phyloP scores from a whole-genome alignment of 2,888 invertebrate species.

The Hirtodrosophila histrioides region DNA sequence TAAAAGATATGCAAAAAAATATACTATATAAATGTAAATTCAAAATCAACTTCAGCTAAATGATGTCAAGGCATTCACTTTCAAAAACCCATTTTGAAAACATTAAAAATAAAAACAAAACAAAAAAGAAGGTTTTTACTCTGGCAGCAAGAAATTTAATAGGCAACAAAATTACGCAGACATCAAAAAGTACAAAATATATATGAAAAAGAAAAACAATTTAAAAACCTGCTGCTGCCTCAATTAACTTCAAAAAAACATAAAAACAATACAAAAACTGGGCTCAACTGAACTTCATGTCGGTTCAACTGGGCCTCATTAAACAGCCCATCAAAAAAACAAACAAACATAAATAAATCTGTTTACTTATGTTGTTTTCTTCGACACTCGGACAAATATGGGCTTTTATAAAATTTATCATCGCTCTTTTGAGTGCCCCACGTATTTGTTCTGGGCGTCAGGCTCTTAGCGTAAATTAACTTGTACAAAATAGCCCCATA shows the following conservation, averaged over 20 bases:
- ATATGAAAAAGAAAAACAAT: constrained; percentile 29
- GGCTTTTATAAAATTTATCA: constrained; percentile 17
- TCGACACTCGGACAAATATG: constrained; percentile 27
- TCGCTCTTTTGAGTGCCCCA: constrained; percentile 16
- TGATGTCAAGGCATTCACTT: constrained; percentile 74
- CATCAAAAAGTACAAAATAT: constrained; percentile 34
- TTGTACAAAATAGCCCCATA: constrained; percentile 16
- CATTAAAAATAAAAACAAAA: constrained; percentile 22
- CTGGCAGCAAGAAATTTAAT: constrained; percentile 48
- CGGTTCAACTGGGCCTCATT: constrained; percentile 48
- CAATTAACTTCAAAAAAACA: constrained; percentile 56
- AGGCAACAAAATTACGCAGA: constrained; percentile 49
- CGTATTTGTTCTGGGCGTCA: constrained; percentile 38
- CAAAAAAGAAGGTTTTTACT: constrained; percentile 24
- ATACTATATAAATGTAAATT: constrained; percentile 45
- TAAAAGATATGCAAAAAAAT: constrained; percentile 30
- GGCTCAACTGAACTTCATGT: constrained; percentile 48
- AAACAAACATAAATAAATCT: constrained; percentile 44
- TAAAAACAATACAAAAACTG: constrained; percentile 18
- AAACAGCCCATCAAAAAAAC: constrained; percentile 33
- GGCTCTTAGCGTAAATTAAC: constrained; percentile 13
- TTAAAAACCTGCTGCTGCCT: constrained; percentile 65
- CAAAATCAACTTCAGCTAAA: constrained; percentile 42
- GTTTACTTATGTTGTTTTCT: constrained; percentile 13
- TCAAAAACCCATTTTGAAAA: constrained; percentile 61